A percentile compares a stretch with the other conserved stretches of the same genome.
Conservation (phyloP, 1,140 invertebrate species). For the Portunus trituberculatus region DNA sequence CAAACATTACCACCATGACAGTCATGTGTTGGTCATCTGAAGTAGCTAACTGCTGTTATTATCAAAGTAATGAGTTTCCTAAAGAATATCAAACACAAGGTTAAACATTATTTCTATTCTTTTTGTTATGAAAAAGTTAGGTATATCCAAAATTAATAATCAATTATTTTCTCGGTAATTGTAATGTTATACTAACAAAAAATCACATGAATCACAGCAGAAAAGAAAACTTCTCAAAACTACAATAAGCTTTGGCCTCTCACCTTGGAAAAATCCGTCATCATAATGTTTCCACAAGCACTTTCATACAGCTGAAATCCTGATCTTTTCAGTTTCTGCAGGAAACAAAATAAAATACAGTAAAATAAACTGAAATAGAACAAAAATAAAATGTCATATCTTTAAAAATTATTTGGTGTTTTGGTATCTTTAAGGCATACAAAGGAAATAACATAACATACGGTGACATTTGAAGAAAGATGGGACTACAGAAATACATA, state of each 20-base stretch:
- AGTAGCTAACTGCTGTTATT: background rate
- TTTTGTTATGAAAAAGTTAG: background rate
- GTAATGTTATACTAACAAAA: background rate
- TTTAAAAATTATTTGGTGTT: too few species aligned
- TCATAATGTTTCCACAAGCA: background rate
- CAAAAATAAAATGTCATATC: too few species aligned
- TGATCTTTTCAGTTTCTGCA: constrained; percentile 40
- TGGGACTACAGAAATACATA: too few species aligned
- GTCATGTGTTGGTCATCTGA: background rate
- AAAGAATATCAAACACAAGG: background rate
- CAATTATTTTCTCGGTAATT: background rate
- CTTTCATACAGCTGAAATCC: constrained; percentile 59
- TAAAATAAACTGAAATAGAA: too few species aligned
- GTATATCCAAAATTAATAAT: background rate
- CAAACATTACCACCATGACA: background rate
- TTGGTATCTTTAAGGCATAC: too few species aligned
- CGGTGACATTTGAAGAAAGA: too few species aligned
- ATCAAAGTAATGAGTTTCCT: background rate
- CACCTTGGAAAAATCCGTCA: constrained; percentile 35
- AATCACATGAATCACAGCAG: background rate
- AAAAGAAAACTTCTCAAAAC: too few species aligned
- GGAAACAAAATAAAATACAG: background rate
- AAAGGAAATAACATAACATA: too few species aligned
- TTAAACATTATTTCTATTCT: background rate
- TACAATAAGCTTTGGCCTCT: background rate